A percentile compares a stretch with the other conserved stretches of the same genome.
phyloP scores from a whole-genome alignment of 2,888 invertebrate genomes.

The Mellilla xanthometata region DNA sequence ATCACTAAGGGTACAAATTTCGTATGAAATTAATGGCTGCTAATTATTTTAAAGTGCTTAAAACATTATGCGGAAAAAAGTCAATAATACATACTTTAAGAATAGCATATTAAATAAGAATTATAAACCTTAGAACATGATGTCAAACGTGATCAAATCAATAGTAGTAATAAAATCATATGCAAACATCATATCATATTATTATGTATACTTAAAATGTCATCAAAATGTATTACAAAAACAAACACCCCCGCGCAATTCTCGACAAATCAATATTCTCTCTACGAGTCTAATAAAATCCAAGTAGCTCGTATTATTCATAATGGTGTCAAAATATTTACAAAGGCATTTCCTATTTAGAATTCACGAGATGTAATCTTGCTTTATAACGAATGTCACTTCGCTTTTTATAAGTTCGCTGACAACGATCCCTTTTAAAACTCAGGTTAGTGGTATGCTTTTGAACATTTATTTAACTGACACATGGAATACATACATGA shows the following conservation, averaged over 20 bases:
- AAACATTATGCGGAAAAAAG: background rate
- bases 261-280: slow-evolving; percentile 20
- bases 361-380: slow-evolving; percentile 26
- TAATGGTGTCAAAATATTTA: slow-evolving; percentile 30
- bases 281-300: slow-evolving; percentile 17
- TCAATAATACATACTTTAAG: background rate
- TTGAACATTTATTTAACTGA: slow-evolving; percentile 27
- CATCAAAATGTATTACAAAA: slow-evolving; percentile 12
- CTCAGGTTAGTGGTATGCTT: slow-evolving; percentile 21
- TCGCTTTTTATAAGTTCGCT: slow-evolving; percentile 24
- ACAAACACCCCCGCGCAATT: slow-evolving; percentile 13
- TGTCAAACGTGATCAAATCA: slow-evolving; percentile 4
- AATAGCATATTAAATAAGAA: no score
- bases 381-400: slow-evolving; percentile 27
- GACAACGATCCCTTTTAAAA: slow-evolving; percentile 26
- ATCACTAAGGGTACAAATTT: slow-evolving; percentile 1
- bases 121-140: slow-evolving; percentile 1
- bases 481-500: slow-evolving; percentile 28
- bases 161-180: no score
- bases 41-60: background rate
- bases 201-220: slow-evolving; percentile 14
- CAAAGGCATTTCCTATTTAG: slow-evolving; percentile 23
- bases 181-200: no score
- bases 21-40: background rate
- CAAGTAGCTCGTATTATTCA: slow-evolving; percentile 14